Percentiles rank a stretch among this genome's conserved stretches.
Evolutionary conservation across 2,797 vertebrate species (phyloP).

Genomic region (Dendrocincla tyrannina): DNA sequence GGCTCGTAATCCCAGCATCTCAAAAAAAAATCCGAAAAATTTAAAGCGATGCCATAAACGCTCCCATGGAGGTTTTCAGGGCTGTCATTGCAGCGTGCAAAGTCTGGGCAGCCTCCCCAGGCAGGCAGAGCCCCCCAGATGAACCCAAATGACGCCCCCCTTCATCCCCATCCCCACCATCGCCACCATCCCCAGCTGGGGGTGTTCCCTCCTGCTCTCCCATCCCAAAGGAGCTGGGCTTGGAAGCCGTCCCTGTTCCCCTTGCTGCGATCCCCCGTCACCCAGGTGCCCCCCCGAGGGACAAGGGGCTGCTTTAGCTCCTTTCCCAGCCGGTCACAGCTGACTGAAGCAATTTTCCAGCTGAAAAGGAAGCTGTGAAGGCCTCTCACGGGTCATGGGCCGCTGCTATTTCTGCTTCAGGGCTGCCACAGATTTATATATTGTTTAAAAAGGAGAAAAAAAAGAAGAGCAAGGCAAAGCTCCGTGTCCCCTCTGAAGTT

Average conservation of each 20-base stretch:
- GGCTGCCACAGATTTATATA: slow-evolving; percentile 2
- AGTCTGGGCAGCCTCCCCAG: background rate
- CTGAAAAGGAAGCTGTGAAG: slow-evolving; percentile 1
- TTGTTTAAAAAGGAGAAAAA: background rate
- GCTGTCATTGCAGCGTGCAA: background rate
- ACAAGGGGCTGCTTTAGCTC: background rate
- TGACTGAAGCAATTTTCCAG: background rate
- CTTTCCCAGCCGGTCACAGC: background rate
- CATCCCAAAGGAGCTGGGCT: background rate
- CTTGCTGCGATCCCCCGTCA: background rate
- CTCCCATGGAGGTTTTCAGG: background rate
- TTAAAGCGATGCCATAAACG: background rate
- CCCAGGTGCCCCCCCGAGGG: background rate
- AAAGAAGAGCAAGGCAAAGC: background rate
- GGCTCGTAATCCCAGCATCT: background rate
- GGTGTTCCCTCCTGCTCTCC: background rate
- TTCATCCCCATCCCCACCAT: background rate
- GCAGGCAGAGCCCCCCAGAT: background rate
- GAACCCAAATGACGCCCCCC: background rate
- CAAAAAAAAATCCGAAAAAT: background rate
- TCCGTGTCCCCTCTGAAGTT: background rate
- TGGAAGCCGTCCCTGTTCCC: background rate
- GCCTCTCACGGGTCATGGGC: background rate
- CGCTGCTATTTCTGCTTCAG: background rate
- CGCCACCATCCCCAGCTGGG: background rate